These are phyloP conservation scores for Ptiloglossa arizonensis DNA, from an alignment of 1,140 invertebrate species.

Conservation along the genomic window DNA sequence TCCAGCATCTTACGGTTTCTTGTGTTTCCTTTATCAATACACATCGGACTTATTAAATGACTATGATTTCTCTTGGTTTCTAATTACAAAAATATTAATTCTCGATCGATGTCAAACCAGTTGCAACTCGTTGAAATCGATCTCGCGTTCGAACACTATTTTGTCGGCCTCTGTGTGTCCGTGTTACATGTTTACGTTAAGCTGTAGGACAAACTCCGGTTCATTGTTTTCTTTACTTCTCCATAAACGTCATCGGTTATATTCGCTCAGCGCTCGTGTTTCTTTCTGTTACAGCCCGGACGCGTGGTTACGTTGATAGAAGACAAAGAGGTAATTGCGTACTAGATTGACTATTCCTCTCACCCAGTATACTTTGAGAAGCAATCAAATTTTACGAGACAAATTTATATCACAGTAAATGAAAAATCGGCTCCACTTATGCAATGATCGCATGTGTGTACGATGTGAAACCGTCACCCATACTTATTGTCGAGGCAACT, in stretches of 20 bases:
- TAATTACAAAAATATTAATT: slow-evolving; percentile 35
- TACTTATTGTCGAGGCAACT: no score
- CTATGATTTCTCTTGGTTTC: slow-evolving; percentile 24
- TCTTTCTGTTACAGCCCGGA: slow-evolving; percentile 87
- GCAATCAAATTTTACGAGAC: no score
- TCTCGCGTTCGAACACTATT: slow-evolving; percentile 40
- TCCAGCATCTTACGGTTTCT: background rate
- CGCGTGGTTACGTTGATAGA: slow-evolving; percentile 90
- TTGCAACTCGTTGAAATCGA: slow-evolving; percentile 57
- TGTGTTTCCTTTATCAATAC: background rate
- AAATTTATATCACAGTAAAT: no score
- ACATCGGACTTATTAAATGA: background rate
- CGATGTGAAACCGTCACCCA: no score
- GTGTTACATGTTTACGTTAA: slow-evolving; percentile 8
- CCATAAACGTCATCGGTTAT: background rate
- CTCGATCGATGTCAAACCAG: slow-evolving; percentile 48
- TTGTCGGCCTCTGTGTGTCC: slow-evolving; percentile 23
- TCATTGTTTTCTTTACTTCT: background rate
- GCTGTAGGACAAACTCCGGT: background rate
- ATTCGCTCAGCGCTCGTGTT: slow-evolving; percentile 27
- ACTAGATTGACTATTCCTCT: background rate
- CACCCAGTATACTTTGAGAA: no score
- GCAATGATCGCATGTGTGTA: no score
- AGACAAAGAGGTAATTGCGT: slow-evolving; percentile 85
- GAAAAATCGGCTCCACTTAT: no score